Conservation (phyloP, 2,888 invertebrate species). For the Pristionchus fissidentatus region DNA sequence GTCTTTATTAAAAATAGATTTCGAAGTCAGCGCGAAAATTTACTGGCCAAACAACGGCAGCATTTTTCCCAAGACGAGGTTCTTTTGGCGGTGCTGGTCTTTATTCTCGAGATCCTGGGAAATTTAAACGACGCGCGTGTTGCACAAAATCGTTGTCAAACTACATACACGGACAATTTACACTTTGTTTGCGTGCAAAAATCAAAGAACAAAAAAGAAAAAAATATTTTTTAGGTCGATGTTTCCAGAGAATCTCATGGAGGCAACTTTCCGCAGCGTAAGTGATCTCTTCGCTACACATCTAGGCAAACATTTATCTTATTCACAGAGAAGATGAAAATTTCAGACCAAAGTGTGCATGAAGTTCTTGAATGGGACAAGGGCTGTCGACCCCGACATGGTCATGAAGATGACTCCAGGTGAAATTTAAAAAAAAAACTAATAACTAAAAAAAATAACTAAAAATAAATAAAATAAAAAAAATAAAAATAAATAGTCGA, state of each 20-base stretch:
- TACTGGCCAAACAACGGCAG: too few species aligned
- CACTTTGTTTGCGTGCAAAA: neutral
- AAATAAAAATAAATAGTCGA: too few species aligned
- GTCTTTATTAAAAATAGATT: too few species aligned
- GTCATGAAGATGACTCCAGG: conserved; percentile 60
- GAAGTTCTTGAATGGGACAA: conserved; percentile 62
- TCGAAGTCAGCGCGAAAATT: too few species aligned
- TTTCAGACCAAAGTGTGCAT: conserved; percentile 66
- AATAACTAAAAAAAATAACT: too few species aligned
- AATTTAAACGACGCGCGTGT: too few species aligned
- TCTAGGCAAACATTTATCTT: neutral
- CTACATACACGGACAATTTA: too few species aligned
- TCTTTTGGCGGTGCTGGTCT: neutral
- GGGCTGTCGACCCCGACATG: conserved; percentile 59
- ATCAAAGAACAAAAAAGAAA: too few species aligned
- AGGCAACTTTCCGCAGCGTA: conserved; percentile 76
- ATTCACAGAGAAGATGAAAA: neutral
- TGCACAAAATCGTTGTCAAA: too few species aligned
- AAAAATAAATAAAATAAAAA: too few species aligned
- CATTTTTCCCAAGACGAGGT: too few species aligned
- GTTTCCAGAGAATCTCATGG: conserved; percentile 81
- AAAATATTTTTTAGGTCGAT: conserved; percentile 87
- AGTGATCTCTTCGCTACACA: neutral
- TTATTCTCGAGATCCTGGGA: too few species aligned
- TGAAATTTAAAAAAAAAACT: conserved; percentile 41